Base-by-base conservation (phyloP, 2,888 invertebrate species). In the Limnephilus rhombicus region DNA sequence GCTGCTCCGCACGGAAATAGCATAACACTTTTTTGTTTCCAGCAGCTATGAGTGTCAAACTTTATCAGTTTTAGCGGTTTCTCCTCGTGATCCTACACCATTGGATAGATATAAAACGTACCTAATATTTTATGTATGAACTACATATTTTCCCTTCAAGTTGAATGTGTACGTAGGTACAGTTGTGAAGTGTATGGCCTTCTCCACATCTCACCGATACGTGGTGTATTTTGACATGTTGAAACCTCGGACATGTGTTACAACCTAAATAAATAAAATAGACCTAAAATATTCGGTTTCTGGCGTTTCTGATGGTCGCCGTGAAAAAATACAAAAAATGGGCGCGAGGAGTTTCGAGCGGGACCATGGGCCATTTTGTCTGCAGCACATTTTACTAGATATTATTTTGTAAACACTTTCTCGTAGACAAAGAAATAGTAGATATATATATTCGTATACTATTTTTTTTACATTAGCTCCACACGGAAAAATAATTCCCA, bases 251-350 rank as follows among this genome's bases (percentile, higher is more conserved):
- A 82, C 82, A 82, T 82, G 82, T 82, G 82, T 82, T 34, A 82
- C 82, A 82, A 82, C 82, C 34, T 82, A 82, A 82, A 34, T 34
- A 82, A 82, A 82, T 82, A 82, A 82, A 82, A 82, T 68, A 68
- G 2, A 68, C 7, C 68, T 68, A 68, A 82, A 82, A 31, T 82
- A 82, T 34, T 34, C 13, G 82, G 82, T 31, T 82, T 34, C 29
- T 31, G 82, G 13, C 12, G 82, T 31, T 82, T 34, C 29, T 31
- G 82, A 34, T 31, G 34, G 82, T 34, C 31, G 31, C 82, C 82
- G 82, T 34, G 5, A 34, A 45, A 45, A 45, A 34, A 82, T 82
- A 68, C n/a, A 82, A 34, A 82, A 82, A 82, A 82, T 82, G 29
- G 34, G 5, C 15, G 7, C n/a, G 9, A n/a, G 24, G 9, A 68